Percentiles rank a stretch among this genome's conserved stretches.
Evolutionary conservation across 2,888 invertebrate genomes (phyloP).

Genomic region (Bombyx huttoni): DNA sequence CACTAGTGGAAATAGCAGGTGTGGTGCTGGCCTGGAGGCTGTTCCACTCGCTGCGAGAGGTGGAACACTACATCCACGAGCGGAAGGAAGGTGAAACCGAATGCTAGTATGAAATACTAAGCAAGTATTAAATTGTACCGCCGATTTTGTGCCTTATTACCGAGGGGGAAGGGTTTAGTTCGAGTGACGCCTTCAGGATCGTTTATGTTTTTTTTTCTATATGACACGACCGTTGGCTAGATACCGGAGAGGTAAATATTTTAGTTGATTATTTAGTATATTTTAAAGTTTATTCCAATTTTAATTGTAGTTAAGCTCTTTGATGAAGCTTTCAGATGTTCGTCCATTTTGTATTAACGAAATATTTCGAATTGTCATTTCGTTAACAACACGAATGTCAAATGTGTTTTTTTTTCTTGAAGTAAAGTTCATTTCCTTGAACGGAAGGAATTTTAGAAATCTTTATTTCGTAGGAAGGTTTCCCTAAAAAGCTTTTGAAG

Average conservation of each 20-base stretch:
- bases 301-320: too few species aligned
- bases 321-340: too few species aligned
- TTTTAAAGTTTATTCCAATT: too few species aligned
- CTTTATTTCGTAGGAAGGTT: constrained; percentile 24
- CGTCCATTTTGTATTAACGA: too few species aligned
- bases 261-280: too few species aligned
- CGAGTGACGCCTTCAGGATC: background rate
- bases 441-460: constrained; percentile 34
- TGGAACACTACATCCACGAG: constrained; percentile 61
- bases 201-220: too few species aligned
- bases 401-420: constrained; percentile 8
- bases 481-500: constrained; percentile 14
- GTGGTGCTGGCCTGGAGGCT: constrained; percentile 53
- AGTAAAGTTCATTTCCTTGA: constrained; percentile 48
- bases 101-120: constrained; percentile 29
- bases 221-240: constrained; percentile 13
- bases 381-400: too few species aligned
- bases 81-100: constrained; percentile 63
- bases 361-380: too few species aligned
- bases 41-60: constrained; percentile 52
- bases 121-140: constrained; percentile 7
- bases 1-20: constrained; percentile 47
- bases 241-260: too few species aligned
- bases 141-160: constrained; percentile 7
- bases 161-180: constrained; percentile 4